phyloP scores from a whole-genome alignment of 2,797 vertebrate species.

The Sarcoramphus papa region DNA sequence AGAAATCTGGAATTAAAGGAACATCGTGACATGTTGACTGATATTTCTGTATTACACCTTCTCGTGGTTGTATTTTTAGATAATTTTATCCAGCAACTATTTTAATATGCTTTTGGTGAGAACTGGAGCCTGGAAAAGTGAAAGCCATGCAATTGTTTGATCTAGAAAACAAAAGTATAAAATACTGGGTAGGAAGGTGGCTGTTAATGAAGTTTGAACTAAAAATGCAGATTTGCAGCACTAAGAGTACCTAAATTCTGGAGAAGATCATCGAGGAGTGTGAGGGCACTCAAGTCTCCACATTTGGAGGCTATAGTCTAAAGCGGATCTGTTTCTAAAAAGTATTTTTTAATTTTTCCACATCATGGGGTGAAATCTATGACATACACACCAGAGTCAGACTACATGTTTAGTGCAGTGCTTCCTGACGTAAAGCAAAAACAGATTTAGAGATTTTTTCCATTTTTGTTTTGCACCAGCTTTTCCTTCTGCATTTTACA shows the following conservation, averaged over 20 bases:
- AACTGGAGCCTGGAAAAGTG: background rate
- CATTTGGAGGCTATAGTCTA: background rate
- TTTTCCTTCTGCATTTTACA: background rate
- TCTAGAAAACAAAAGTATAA: background rate
- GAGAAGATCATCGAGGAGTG: background rate
- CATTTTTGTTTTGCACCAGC: background rate
- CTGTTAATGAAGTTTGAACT: background rate
- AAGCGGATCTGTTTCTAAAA: background rate
- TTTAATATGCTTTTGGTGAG: background rate
- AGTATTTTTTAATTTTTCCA: background rate
- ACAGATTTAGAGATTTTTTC: background rate
- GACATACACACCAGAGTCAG: background rate
- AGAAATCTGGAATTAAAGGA: constrained; percentile 14
- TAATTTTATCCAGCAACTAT: background rate
- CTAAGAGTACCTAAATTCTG: background rate
- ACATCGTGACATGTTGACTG: background rate
- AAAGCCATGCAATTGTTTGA: background rate
- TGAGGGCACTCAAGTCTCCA: background rate
- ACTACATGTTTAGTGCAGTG: background rate
- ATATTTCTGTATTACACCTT: background rate
- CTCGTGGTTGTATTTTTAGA: background rate
- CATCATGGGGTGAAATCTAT: background rate
- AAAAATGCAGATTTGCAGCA: background rate
- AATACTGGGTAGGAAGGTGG: background rate
- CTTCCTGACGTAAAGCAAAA: background rate